Conservation (phyloP, 2,797 vertebrate species). For the Bradypodion pumilum region DNA sequence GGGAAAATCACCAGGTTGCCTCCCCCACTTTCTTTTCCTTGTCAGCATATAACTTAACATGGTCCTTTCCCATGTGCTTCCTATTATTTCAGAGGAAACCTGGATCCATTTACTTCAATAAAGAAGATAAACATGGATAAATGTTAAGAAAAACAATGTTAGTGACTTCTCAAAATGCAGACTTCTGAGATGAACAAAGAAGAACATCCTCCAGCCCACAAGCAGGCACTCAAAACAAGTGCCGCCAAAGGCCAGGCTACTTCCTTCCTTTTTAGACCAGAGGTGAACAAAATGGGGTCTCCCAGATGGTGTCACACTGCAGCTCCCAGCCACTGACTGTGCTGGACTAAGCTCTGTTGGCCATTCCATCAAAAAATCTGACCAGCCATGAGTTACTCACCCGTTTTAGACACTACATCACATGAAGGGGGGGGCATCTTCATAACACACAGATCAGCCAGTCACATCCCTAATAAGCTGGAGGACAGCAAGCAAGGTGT, state of each 20-base stretch:
- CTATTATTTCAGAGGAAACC: slow-evolving; percentile 63
- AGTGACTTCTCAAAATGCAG: slow-evolving; percentile 53
- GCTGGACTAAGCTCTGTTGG: background rate
- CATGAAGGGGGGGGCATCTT: no score
- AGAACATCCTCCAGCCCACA: background rate
- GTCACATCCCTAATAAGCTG: background rate
- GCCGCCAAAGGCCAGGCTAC: background rate
- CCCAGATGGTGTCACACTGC: background rate
- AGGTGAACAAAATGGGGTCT: background rate
- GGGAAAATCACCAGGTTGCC: slow-evolving; percentile 59
- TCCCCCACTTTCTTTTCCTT: slow-evolving; percentile 37
- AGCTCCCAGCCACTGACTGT: background rate
- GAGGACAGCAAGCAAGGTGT: no score
- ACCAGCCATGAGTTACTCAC: background rate
- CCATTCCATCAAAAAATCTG: background rate
- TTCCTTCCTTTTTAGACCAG: background rate
- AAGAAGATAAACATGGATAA: slow-evolving; percentile 65
- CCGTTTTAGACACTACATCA: background rate
- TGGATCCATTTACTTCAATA: slow-evolving; percentile 65
- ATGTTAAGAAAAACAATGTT: slow-evolving; percentile 57
- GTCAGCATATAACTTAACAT: slow-evolving; percentile 62
- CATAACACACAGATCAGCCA: no score
- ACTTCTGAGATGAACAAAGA: slow-evolving; percentile 28
- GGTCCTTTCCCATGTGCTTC: slow-evolving; percentile 64
- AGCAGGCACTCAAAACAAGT: background rate